phyloP scores from a whole-genome alignment of 2,888 invertebrate species.

The Xanthia icteritia region DNA sequence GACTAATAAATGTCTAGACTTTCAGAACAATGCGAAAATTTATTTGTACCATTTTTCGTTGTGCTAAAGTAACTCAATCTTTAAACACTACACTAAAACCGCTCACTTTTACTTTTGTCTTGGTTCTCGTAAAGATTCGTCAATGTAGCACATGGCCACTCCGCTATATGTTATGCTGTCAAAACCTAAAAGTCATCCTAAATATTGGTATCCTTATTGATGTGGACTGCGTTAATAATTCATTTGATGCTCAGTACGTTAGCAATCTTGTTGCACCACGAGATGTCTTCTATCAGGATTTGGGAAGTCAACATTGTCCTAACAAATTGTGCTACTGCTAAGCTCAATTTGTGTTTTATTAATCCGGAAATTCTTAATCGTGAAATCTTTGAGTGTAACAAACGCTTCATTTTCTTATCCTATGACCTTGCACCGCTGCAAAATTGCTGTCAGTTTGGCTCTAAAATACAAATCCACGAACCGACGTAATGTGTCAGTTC shows the following conservation, averaged over 20 bases:
- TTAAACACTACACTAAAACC: constrained; percentile 19
- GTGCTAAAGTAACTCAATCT: constrained; percentile 16
- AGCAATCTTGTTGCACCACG: background rate
- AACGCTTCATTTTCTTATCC: background rate
- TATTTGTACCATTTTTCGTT: constrained; percentile 33
- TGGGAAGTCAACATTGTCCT: background rate
- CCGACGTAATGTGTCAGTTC: constrained; percentile 55
- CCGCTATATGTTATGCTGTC: background rate
- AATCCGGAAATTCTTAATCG: background rate
- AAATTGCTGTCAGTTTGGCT: constrained; percentile 20
- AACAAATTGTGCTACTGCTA: background rate
- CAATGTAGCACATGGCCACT: constrained; percentile 29
- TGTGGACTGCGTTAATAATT: background rate
- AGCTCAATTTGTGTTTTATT: background rate
- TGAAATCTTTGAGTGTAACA: background rate
- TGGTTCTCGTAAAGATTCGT: constrained; percentile 23
- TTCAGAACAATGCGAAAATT: constrained; percentile 33
- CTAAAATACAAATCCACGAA: constrained; percentile 45
- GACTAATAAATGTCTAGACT: constrained; percentile 21
- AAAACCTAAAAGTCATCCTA: background rate
- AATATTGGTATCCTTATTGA: background rate
- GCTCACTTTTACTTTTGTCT: constrained; percentile 39
- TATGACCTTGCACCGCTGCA: constrained; percentile 18
- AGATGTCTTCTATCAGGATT: background rate
- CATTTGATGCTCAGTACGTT: background rate